Base-by-base conservation (phyloP, 1,140 invertebrate genomes). In the Leptopilina clavipes region DNA sequence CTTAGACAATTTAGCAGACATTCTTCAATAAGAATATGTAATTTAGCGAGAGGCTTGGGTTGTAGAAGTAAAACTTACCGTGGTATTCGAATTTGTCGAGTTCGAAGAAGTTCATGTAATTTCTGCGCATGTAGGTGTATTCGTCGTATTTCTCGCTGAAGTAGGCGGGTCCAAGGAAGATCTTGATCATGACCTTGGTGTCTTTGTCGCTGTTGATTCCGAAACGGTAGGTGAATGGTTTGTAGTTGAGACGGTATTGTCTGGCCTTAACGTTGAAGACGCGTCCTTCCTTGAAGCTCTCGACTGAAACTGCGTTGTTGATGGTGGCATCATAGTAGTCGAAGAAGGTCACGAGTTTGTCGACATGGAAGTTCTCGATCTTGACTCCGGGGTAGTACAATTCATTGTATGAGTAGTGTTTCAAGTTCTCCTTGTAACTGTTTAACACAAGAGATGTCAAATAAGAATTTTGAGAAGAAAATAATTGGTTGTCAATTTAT, bases 291-390 rank as follows among this genome's bases (percentile, higher is more conserved):
- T 88, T 87, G 77, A 84, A 82, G 83, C 78, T 85, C 43, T 90
- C 87, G 17, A 91, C 89, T 72, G 89, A 90, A 1, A 91, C 84
- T 1, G 87, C 90, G 70, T 89, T 89, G 75, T 86, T 87, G 71
- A 92, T 86, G 17, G 85, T 76, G 31, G 89, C 81, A n/a, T 90
- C 85, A 70, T 84, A 89, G 54, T 85, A 78, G 40, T 91, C 91
- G 77, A 91, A 90, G 85, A 81, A 93, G 0, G 93, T 93, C 52
- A 90, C 85, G 5, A 94, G 82, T 77, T 93, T 92, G 81, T 93
- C 92, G 12, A 93, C 90, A 14, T 93, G 91, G 11, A 95, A 93
- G 43, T 89, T 91, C 76, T 94, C 90, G 72, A 95, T 93, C 9
- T 90, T 89, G n/a, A 94, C 92, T 11, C 92, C 92, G 10, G 92